phyloP scores from a whole-genome alignment of 2,888 invertebrate species.

The Podotricha telesiphe region DNA sequence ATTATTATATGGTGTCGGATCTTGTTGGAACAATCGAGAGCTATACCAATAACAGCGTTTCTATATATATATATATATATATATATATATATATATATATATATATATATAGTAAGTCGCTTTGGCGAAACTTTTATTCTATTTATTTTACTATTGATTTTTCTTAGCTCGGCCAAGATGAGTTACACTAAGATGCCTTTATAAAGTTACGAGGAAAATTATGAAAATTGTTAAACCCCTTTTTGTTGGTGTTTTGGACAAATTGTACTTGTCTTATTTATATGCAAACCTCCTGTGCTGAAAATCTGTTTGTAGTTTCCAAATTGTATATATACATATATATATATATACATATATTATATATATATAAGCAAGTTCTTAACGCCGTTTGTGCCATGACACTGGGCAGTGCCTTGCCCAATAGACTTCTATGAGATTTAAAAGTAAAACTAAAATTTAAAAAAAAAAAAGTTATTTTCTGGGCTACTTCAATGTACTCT shows the following conservation, averaged over 20 bases:
- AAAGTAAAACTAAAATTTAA: background rate
- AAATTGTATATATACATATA: conserved; percentile 11
- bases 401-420: conserved; percentile 24
- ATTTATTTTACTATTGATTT: too few relatives aligned
- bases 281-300: conserved; percentile 31
- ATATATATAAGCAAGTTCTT: too few relatives aligned
- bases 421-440: background rate
- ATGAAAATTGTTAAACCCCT: background rate
- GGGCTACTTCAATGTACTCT: background rate
- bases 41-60: background rate
- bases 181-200: conserved; percentile 50
- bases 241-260: background rate
- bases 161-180: conserved; percentile 31
- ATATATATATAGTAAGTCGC: background rate
- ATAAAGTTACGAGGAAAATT: background rate
- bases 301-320: conserved; percentile 1
- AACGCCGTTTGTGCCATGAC: conserved; percentile 21
- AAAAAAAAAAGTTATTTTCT: background rate
- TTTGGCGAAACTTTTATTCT: background rate
- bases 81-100: too few relatives aligned
- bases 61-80: too few relatives aligned
- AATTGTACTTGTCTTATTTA: background rate
- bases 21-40: background rate
- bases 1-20: conserved; percentile 16
- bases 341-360: too few relatives aligned